Evolutionary conservation across 2,113 vertebrate species (phyloP), one percentile per base, ranked within the genome.

Genomic region (Prionailurus viverrinus): DNA sequence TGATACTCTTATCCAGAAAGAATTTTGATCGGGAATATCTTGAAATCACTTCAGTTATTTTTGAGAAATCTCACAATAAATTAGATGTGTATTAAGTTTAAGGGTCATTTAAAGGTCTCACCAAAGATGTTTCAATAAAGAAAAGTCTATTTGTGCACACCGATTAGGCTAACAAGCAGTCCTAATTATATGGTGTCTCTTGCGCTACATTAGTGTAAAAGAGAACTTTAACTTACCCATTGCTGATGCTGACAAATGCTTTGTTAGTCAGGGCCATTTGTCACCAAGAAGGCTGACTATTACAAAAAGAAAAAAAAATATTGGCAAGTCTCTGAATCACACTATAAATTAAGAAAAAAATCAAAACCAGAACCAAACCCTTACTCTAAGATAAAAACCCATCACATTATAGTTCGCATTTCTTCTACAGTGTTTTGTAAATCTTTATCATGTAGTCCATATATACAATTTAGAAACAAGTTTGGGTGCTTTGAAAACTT

Each of bases 21-120:
- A 91, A 91, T 61, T 71, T 58, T 88, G 29, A 71, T 33, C 71
- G 13, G 33, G n/a, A 29, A 73, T 1, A 90, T 68, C 10, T 92
- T 95, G 39, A 95, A 78, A 73, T 97, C 10, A 84, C 73, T 74
- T 90, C 27, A 82, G 8, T 87, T 94, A 39, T 68, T 84, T 92
- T n/a, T 96, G 48, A 81, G 41, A 92, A 88, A 61, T 36, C 2
- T 90, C 41, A 90, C 23, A 92, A 36, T 48, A 85, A 89, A 71
- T 82, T 25, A 58, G 29, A 45, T 65, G 66, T 39, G 55, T 0
- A 23, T 73, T 91, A 93, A 63, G 19, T 80, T 85, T 91, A 81
- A 94, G 82, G 66, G 12, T 73, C 29, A 45, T 65, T 45, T 91
- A 51, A 93, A 83, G 21, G 45, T 65, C 53, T 66, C 19, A 68